Evolutionary conservation across 64 coral and sea anemone genomes (phyloP).

Genomic region (Catalaphyllia jardinei): DNA sequence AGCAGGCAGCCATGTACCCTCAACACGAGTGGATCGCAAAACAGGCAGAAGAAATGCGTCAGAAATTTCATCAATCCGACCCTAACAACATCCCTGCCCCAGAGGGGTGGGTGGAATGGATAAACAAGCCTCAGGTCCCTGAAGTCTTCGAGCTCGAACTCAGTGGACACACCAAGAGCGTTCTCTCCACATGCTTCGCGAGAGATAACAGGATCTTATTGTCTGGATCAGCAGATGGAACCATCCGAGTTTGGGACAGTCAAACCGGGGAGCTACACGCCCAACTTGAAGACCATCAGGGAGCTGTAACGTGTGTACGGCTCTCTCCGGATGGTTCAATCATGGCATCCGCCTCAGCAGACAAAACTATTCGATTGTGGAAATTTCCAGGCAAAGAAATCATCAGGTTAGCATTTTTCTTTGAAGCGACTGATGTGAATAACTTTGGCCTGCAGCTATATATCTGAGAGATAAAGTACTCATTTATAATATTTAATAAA

Average conservation of each 20-base stretch:
- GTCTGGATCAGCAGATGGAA: conserved; percentile 52
- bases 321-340: conserved; percentile 43
- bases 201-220: conserved; percentile 53
- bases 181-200: conserved; percentile 54
- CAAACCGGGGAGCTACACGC: conserved; percentile 45
- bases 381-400: conserved; percentile 3
- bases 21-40: conserved; percentile 41
- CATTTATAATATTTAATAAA: no score
- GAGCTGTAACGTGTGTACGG: conserved; percentile 40
- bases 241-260: conserved; percentile 61
- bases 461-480: no score
- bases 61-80: conserved; percentile 11
- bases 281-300: conserved; percentile 57
- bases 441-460: no score
- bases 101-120: conserved; percentile 64
- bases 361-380: conserved; percentile 48
- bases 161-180: conserved; percentile 49
- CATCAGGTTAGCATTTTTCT: neutral
- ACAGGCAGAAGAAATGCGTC: conserved; percentile 21
- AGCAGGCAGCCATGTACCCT: conserved; percentile 45
- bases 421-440: no score
- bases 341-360: conserved; percentile 47
- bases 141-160: conserved; percentile 62
- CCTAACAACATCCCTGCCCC: conserved; percentile 26
- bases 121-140: conserved; percentile 48